Evolutionary conservation across 1,140 invertebrate genomes (phyloP).

Genomic region (Lasioglossum baleicum): DNA sequence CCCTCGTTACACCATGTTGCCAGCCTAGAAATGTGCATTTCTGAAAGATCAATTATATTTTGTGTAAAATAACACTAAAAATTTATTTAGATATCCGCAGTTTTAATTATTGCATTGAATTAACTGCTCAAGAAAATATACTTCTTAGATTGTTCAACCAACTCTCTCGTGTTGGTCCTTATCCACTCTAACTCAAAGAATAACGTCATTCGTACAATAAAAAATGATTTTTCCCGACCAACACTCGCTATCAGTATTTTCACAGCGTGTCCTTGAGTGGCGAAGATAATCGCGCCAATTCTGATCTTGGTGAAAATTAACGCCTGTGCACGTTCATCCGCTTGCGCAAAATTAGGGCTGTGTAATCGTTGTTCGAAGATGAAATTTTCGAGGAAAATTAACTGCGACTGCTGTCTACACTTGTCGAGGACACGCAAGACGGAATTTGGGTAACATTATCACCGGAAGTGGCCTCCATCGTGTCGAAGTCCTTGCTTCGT

Average conservation of each 20-base stretch:
- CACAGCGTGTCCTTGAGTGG: neutral
- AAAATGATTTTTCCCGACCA: neutral
- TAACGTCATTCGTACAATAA: too few species aligned
- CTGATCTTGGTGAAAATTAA: neutral
- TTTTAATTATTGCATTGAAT: too few species aligned
- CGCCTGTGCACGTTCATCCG: too few species aligned
- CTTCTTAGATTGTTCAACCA: too few species aligned
- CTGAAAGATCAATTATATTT: too few species aligned
- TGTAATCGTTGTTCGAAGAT: neutral
- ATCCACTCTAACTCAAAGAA: neutral
- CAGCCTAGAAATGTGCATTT: too few species aligned
- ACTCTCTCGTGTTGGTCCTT: neutral
- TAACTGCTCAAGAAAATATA: too few species aligned
- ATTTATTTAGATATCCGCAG: too few species aligned
- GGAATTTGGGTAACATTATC: slow-evolving; percentile 48
- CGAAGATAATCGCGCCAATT: neutral
- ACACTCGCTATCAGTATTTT: neutral
- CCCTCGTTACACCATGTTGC: too few species aligned
- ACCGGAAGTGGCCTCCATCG: slow-evolving; percentile 57
- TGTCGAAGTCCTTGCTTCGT: slow-evolving; percentile 56
- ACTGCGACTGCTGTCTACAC: neutral
- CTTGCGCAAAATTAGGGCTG: neutral
- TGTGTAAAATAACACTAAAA: too few species aligned
- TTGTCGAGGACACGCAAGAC: neutral
- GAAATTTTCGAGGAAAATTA: too few species aligned